Base-by-base conservation (phyloP, 1,140 invertebrate species). In the Homalodisca vitripennis region DNA sequence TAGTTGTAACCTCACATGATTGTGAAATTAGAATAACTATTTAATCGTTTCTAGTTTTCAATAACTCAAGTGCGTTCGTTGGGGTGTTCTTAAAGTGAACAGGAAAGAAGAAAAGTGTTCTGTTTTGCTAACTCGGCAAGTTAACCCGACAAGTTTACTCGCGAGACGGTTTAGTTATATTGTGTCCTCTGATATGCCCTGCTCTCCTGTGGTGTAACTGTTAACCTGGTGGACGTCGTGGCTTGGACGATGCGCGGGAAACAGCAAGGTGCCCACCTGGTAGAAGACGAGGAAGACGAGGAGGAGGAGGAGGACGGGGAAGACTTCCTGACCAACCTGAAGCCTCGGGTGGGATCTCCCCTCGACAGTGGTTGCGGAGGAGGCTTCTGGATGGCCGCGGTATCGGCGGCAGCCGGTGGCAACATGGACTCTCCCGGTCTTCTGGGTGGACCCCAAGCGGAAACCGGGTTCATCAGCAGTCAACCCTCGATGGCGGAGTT, bases 401-500 rank as follows among this genome's bases (percentile, higher is more conserved):
- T 83, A 73, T 79, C 82, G 71, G 79, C 81, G 74, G 80, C 81
- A 77, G 79, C 80, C 74, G 79, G 80, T 73, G 80, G 78, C 79
- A 77, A 73, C 70, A 76, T 63, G 79, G 53, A 46, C 80, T 73
- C 75, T 74, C 74, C 77, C 76, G 74, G 74, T 72, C 74, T 74
- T 72, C 70, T 75, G 77, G 70, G 72, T 75, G 72, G 75, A 76
- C 73, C 73, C 66, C 29, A 82, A 73, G 85, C 87, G 70, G 93
- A 95, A 77, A 92, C 90, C 47, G 93, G 92, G 69, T 96, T 95
- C 83, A 95, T 96, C 77, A 94, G 92, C 81, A 94, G 90, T 76
- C 92, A 94, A 78, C 93, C 93, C 0, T 93, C 92, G 55, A 95
- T 96, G 91, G 93, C 93, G 14, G 94, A 96, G 79, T 95, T 95